Evolutionary conservation across 23 tunicate species (phyloP).

Genomic region (Clavelina lepadiformis): DNA sequence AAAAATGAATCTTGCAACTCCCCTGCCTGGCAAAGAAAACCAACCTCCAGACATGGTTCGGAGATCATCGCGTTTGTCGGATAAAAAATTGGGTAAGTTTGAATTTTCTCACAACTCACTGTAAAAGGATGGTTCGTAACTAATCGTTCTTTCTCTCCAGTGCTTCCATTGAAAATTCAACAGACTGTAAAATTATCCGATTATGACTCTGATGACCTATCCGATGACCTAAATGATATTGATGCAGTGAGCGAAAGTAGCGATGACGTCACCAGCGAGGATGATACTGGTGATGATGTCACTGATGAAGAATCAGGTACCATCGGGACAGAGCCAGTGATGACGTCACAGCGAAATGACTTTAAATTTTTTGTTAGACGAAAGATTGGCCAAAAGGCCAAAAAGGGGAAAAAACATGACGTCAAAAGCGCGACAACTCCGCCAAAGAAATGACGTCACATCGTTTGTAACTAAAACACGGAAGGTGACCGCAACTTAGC

Average conservation of each 20-base stretch:
- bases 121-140: neutral
- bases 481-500: no score
- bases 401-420: no score
- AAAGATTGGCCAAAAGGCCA: no score
- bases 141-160: neutral
- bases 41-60: neutral
- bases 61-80: neutral
- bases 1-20: neutral
- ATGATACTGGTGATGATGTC: neutral
- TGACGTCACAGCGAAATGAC: neutral
- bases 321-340: neutral
- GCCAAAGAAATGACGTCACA: no score
- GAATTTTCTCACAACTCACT: no score
- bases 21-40: conserved; percentile 4
- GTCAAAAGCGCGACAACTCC: no score
- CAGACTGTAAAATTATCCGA: neutral
- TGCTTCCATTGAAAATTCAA: neutral
- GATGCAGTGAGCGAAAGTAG: neutral
- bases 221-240: neutral
- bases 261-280: neutral
- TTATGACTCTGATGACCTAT: neutral
- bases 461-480: no score
- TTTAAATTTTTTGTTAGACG: neutral
- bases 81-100: no score
- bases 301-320: neutral